Evolutionary conservation across 2,797 vertebrate genomes (phyloP).

Genomic region (Orestias chungarensis): DNA sequence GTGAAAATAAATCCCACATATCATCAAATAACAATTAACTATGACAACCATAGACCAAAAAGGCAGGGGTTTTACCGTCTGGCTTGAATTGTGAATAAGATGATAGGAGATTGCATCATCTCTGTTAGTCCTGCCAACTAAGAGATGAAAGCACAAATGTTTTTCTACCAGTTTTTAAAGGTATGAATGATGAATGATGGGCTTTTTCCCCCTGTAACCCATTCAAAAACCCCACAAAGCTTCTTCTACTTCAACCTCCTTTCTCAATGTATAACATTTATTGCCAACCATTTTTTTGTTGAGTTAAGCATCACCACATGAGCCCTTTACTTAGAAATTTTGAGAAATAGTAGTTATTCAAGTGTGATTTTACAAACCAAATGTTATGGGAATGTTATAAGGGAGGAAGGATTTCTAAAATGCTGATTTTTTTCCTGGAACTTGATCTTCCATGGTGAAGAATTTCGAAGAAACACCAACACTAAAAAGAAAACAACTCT

Average conservation of each 20-base stretch:
- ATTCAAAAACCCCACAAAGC: conserved; percentile 13
- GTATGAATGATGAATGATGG: conserved; percentile 38
- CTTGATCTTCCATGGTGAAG: not conserved
- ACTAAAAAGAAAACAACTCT: not conserved
- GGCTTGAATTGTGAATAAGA: conserved; percentile 26
- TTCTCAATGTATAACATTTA: conserved; percentile 28
- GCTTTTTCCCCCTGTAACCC: conserved; percentile 22
- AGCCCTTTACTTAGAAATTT: not conserved
- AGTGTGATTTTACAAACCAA: not conserved
- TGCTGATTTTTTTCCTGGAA: not conserved
- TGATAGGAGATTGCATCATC: conserved; percentile 21
- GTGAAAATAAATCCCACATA: conserved; percentile 36
- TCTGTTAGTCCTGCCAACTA: conserved; percentile 22
- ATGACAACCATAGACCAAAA: conserved; percentile 37
- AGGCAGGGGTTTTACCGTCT: conserved; percentile 25
- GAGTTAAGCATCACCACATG: conserved; percentile 43
- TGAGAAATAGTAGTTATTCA: not conserved
- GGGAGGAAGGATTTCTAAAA: not conserved
- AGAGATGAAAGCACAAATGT: conserved; percentile 40
- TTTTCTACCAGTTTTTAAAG: conserved; percentile 30
- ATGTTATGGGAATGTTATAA: not conserved
- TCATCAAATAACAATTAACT: conserved; percentile 34
- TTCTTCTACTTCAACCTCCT: conserved; percentile 4
- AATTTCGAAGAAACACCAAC: not conserved
- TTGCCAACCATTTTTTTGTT: conserved; percentile 48